Evolutionary conservation across 2,888 invertebrate genomes (phyloP), one percentile per base, ranked within the genome.

Genomic region (Melanotus villosus): DNA sequence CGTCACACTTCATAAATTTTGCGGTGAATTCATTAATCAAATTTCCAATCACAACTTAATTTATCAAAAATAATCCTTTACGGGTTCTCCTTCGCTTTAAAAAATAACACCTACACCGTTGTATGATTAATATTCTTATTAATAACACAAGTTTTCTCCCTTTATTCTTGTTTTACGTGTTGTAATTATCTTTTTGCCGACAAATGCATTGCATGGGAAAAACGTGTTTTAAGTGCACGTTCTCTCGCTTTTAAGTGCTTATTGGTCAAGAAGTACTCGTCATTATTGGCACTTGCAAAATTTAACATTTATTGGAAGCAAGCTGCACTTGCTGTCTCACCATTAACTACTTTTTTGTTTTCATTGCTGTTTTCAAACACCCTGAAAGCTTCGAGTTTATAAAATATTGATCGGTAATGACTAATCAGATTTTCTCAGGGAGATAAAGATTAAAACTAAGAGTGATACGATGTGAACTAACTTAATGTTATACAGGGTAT

Each of bases 11-110:
- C 32, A 32, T 52, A 32, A 52, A 32, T 30, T 32, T 38, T n/a
- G 38, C 34, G 34, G 45, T 26, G 16, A 16, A 30, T 14, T 65
- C 60, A 65, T 70, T 70, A 70, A 70, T 70, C 65, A 65, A 65
- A 62, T 62, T 47, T 60, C 65, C 65, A 70, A 70, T 70, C 69
- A 57, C 54, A 26, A 41, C 30, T 58, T 65, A 41, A 57, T 58
- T 56, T 47, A n/a, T 57, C 16, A 14, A 32, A n/a, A n/a, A 12
- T 38, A 32, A 56, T 43, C 18, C 45, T 43, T 21, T 56, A 12
- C 57, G 14, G 56, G 4, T 6, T 34, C 18, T 54, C 32, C 41
- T 23, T 16, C 32, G 4, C 14, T n/a, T n/a, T n/a, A n/a, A 52
- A 52, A 47, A 57, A 65, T 45, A 32, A 65, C 65, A 36, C 65